Base-by-base conservation (phyloP, 2,113 vertebrate species). In the Percopsis transmontana region DNA sequence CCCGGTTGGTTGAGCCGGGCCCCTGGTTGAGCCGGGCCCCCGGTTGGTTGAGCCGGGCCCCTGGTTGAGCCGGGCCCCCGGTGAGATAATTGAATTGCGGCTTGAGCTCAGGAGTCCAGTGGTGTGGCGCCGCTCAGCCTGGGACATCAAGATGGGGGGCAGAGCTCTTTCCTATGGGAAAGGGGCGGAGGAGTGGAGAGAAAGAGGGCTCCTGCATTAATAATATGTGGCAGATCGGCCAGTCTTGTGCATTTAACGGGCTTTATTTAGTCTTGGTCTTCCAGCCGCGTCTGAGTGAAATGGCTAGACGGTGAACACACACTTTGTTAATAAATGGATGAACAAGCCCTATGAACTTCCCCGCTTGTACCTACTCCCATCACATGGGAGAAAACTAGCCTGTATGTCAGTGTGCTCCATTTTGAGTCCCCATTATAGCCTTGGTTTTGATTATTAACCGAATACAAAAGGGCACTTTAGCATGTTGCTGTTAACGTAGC, bases 211-310 rank as follows among this genome's bases (percentile, higher is more conserved):
- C 75, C 84, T 96, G 92, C 92, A 96, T 96, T 96, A 95, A 95
- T 97, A 94, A 95, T 96, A 77, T 81, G 67, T 81, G 83, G 86
- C 92, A 94, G 91, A 92, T 92, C 94, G 91, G 80, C 88, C 77
- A 84, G 90, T 89, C 89, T 88, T 76, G 76, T 74, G 72, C 65
- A 27, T 67, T 79, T 88, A 74, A 82, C 83, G 62, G 8, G 5
- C 27, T 33, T 33, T 33, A 33, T 33, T 33, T 33, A 33, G 76
- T 81, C 79, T 90, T 81, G 76, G 69, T 81, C 86, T 62, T 88
- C 60, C 77, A 89, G 89, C 77, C 79, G 72, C 84, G 89, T 27
- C 62, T 70, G 69, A 58, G 61, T 63, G 47, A 20, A 58, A 60
- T 58, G 72, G 74, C 73, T 24, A 55, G 12, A 27, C 13, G 42